Percentiles rank a stretch among this genome's conserved stretches.
These are phyloP conservation scores for Pterostichus niger DNA, from an alignment of 2,888 invertebrate species.

Conservation along the genomic window DNA sequence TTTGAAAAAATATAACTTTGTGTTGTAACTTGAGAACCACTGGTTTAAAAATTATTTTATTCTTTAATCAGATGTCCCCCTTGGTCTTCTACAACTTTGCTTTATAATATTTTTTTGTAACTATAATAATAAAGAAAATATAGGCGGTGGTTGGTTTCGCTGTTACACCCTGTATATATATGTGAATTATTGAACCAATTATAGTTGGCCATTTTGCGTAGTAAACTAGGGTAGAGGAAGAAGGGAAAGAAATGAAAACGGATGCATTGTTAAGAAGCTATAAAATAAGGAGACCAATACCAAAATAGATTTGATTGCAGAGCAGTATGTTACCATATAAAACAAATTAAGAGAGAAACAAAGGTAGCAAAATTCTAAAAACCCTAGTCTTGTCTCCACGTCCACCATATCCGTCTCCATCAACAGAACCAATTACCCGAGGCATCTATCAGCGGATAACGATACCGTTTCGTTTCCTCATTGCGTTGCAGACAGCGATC, in stretches of 20 bases:
- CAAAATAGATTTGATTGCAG: background rate
- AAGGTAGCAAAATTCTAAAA: slow-evolving; percentile 23
- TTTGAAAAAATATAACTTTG: too few relatives aligned
- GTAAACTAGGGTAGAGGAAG: too few relatives aligned
- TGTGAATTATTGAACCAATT: too few relatives aligned
- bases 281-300: background rate
- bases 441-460: slow-evolving; percentile 42
- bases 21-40: too few relatives aligned
- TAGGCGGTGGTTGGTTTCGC: too few relatives aligned
- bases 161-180: too few relatives aligned
- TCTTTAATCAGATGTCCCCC: too few relatives aligned
- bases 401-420: slow-evolving; percentile 38
- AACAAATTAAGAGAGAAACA: slow-evolving; percentile 48
- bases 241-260: background rate
- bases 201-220: too few relatives aligned
- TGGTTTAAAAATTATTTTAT: too few relatives aligned
- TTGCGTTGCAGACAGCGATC: slow-evolving; percentile 23
- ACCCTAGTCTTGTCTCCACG: slow-evolving; percentile 1
- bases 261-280: background rate
- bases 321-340: slow-evolving; percentile 14
- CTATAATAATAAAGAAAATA: too few relatives aligned
- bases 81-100: too few relatives aligned
- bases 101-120: too few relatives aligned
- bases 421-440: slow-evolving; percentile 44
- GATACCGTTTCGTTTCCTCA: slow-evolving; percentile 46